These are phyloP conservation scores for Channallabes apus DNA, from an alignment of 2,797 vertebrate species.

Conservation along the genomic window DNA sequence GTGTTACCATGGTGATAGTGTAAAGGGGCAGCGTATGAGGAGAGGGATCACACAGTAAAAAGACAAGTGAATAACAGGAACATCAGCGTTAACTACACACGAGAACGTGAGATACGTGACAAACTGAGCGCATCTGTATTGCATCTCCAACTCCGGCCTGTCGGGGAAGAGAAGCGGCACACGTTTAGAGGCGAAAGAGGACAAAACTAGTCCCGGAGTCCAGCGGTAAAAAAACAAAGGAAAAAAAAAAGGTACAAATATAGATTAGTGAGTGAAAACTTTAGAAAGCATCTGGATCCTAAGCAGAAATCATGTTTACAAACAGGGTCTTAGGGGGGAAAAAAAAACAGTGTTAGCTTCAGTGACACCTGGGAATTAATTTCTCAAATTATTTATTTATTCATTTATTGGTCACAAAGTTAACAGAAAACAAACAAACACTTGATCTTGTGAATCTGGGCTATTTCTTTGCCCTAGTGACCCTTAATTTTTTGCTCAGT, in stretches of 20 bases:
- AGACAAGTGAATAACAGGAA: conserved; percentile 52
- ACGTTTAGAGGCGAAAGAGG: neutral
- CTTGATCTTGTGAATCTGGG: too few relatives aligned
- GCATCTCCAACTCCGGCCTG: conserved; percentile 32
- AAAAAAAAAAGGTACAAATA: neutral
- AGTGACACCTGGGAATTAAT: neutral
- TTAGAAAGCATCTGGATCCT: neutral
- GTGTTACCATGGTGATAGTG: conserved; percentile 64
- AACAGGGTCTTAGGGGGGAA: neutral
- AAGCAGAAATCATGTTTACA: neutral
- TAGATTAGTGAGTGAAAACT: neutral
- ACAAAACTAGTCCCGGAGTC: neutral
- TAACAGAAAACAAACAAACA: too few relatives aligned
- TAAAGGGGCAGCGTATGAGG: conserved; percentile 53
- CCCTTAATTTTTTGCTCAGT: too few relatives aligned
- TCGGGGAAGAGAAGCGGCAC: conserved; percentile 30
- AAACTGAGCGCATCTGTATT: neutral
- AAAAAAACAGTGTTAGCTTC: neutral
- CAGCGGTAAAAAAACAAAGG: neutral
- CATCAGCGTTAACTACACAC: conserved; percentile 49
- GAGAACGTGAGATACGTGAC: conserved; percentile 39
- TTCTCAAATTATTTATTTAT: too few relatives aligned
- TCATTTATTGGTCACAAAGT: too few relatives aligned
- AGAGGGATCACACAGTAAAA: conserved; percentile 57
- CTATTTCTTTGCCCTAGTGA: too few relatives aligned